Conservation (phyloP, 2,113 vertebrate genomes). For the Caranx melampygus region DNA sequence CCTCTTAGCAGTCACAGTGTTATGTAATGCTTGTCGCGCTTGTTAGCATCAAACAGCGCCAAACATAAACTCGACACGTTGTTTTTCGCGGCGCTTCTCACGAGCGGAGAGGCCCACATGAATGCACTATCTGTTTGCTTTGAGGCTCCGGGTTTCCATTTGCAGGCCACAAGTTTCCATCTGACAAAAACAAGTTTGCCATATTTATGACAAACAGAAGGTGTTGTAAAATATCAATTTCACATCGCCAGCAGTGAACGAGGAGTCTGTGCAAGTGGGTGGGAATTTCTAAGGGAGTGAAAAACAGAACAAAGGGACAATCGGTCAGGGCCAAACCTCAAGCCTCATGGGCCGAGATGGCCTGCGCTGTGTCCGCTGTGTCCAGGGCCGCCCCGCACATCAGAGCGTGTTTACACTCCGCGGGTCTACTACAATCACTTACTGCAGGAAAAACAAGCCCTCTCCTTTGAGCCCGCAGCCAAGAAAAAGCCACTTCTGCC, state of each 20-base stretch:
- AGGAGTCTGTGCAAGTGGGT: slow-evolving; percentile 58
- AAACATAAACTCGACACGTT: slow-evolving; percentile 38
- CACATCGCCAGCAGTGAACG: neutral
- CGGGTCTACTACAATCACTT: slow-evolving; percentile 79
- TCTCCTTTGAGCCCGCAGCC: slow-evolving; percentile 76
- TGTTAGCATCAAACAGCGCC: slow-evolving; percentile 59
- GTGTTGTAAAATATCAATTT: slow-evolving; percentile 40
- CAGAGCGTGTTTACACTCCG: slow-evolving; percentile 77
- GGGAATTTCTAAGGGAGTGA: slow-evolving; percentile 53
- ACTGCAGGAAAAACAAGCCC: slow-evolving; percentile 80
- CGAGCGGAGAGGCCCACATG: slow-evolving; percentile 20
- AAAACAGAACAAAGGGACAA: slow-evolving; percentile 69
- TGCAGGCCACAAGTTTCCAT: slow-evolving; percentile 48
- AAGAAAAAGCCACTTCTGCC: slow-evolving; percentile 78
- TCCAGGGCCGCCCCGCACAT: slow-evolving; percentile 64
- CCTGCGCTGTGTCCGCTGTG: slow-evolving; percentile 56
- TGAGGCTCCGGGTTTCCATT: slow-evolving; percentile 26
- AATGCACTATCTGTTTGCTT: slow-evolving; percentile 53
- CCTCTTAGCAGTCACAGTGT: slow-evolving; percentile 43
- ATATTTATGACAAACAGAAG: slow-evolving; percentile 40
- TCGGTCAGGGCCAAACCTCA: slow-evolving; percentile 64
- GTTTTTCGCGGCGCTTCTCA: slow-evolving; percentile 47
- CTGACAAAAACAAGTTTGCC: slow-evolving; percentile 49
- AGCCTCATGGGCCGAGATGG: slow-evolving; percentile 67
- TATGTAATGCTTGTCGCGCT: slow-evolving; percentile 43